Conservation (phyloP, 2,888 invertebrate species). For the Hetaerina titia region DNA sequence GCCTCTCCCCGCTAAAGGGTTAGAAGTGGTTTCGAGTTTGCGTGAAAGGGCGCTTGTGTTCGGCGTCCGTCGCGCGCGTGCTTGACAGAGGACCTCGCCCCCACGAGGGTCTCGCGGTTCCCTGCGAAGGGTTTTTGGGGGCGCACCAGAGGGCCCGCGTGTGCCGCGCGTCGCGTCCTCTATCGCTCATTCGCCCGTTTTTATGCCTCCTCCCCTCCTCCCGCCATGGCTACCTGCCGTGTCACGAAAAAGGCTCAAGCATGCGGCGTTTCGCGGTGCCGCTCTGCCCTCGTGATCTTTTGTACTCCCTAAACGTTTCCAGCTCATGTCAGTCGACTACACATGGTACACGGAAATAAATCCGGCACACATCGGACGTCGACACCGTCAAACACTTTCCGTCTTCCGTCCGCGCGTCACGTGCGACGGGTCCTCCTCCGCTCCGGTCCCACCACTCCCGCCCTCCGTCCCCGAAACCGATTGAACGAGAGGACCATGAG, state of each 20-base stretch:
- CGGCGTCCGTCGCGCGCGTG: not conserved
- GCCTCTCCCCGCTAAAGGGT: slow-evolving; percentile 34
- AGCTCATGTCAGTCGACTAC: not conserved
- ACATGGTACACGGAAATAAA: not conserved
- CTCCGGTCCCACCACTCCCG: too few relatives aligned
- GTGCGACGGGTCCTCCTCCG: too few relatives aligned
- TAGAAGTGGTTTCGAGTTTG: slow-evolving; percentile 30
- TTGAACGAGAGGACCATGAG: too few relatives aligned
- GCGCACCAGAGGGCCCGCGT: not conserved
- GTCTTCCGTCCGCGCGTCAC: too few relatives aligned
- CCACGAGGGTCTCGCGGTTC: not conserved
- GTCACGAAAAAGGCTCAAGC: not conserved
- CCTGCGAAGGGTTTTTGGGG: not conserved
- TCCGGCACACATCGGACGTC: too few relatives aligned
- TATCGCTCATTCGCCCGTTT: not conserved
- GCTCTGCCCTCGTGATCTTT: not conserved
- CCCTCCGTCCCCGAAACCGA: too few relatives aligned
- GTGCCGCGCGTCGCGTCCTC: not conserved
- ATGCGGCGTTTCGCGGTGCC: not conserved
- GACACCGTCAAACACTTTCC: too few relatives aligned
- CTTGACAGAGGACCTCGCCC: not conserved
- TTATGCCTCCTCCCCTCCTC: not conserved
- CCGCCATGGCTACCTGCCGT: not conserved
- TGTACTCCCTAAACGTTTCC: not conserved
- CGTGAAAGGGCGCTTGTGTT: slow-evolving; percentile 53